Base-by-base conservation (phyloP, 2,888 invertebrate species). In the Laspeyria flexula region DNA sequence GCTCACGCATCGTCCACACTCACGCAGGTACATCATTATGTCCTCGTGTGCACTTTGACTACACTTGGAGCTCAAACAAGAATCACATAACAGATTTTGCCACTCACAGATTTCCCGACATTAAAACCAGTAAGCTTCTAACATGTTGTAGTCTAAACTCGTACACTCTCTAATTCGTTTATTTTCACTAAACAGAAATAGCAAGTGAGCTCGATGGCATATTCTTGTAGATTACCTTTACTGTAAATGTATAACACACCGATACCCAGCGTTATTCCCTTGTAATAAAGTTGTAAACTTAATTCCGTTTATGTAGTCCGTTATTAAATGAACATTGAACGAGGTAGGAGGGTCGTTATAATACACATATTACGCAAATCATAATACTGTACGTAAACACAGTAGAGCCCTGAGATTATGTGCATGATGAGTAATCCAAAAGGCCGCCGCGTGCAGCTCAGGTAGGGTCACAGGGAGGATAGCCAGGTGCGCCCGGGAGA, bases 1-100 rank as follows among this genome's bases (percentile, higher is more conserved):
- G 95, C 85, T 96, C 96, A 66, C 94, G 96, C 80, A 96, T 96
- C 74, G 95, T 97, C 73, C 95, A 96, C 87, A 97, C 96, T 31
- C 95, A 96, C 77, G 94, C 95, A 71, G 96, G 96, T 81, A 25
- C 21, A 21, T 5, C 21, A 21, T 7, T 25, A 25, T 25, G 5
- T 18, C 5, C 3, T 18, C 18, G 5, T 18, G 18, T 18, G 18
- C 18, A n/a, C n/a, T n/a, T n/a, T n/a, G n/a, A n/a, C n/a, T n/a
- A n/a, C n/a, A n/a, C n/a, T n/a, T n/a, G n/a, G n/a, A n/a, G n/a
- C n/a, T n/a, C n/a, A n/a, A n/a, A n/a, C n/a, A n/a, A n/a, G n/a
- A n/a, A n/a, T n/a, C n/a, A n/a, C n/a, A n/a, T n/a, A n/a, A n/a
- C n/a, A n/a, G n/a, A n/a, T n/a, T n/a, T n/a, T n/a, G n/a, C n/a